A percentile compares a stretch with the other conserved stretches of the same genome.
Conservation (phyloP, 2,797 vertebrate genomes). For the Chelon labrosus region DNA sequence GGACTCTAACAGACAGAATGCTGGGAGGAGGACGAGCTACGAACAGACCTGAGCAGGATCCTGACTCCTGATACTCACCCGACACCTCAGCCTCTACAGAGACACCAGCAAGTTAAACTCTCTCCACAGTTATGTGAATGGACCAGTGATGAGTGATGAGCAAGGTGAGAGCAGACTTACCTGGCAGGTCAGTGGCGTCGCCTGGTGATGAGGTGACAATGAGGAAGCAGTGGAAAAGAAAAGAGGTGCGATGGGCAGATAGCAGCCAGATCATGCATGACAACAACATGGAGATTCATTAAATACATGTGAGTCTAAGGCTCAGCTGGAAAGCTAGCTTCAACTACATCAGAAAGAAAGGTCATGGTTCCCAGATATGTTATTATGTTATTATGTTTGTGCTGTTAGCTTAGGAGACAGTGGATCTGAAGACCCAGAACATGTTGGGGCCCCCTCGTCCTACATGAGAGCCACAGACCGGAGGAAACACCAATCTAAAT, state of each 20-base stretch:
- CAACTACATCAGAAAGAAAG: too few relatives aligned
- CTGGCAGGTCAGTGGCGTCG: conserved; percentile 91
- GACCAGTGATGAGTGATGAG: conserved; percentile 6
- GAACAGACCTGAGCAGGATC: conserved; percentile 21
- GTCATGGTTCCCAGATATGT: too few relatives aligned
- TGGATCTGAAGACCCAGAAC: too few relatives aligned
- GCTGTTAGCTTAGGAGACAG: too few relatives aligned
- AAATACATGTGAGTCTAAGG: too few relatives aligned
- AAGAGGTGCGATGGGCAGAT: conserved; percentile 85
- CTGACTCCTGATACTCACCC: conserved; percentile 57
- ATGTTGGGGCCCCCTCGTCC: too few relatives aligned
- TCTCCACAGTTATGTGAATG: conserved; percentile 12
- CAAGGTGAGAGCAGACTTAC: conserved; percentile 82
- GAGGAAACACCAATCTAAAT: not conserved
- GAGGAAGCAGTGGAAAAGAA: conserved; percentile 88
- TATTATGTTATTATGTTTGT: too few relatives aligned
- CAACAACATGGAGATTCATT: not conserved
- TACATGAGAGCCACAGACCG: not conserved
- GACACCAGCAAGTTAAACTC: conserved; percentile 43
- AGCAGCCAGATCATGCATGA: conserved; percentile 53
- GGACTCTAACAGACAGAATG: conserved; percentile 3
- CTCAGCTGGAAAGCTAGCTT: too few relatives aligned
- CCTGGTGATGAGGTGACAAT: conserved; percentile 90
- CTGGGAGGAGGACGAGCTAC: conserved; percentile 14
- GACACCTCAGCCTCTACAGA: conserved; percentile 58